These are phyloP conservation scores for Brachyrhaphis roseni DNA, from an alignment of 2,797 vertebrate species.

Conservation along the genomic window DNA sequence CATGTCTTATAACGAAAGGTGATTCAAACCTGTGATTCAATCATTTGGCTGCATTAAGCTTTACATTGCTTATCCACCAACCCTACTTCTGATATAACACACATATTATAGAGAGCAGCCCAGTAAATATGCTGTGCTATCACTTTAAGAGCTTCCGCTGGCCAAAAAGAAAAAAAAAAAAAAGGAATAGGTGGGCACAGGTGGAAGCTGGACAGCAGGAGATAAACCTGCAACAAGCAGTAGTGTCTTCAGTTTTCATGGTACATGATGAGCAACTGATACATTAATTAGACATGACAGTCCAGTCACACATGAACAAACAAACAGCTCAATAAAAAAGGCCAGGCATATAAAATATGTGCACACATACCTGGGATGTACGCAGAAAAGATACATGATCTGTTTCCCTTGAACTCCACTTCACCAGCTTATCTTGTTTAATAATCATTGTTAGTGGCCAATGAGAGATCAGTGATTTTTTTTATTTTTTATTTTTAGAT, in stretches of 20 bases:
- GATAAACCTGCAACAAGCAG: slow-evolving; percentile 65
- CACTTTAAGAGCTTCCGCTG: slow-evolving; percentile 66
- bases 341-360: neutral
- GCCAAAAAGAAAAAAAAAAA: slow-evolving; percentile 36
- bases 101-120: slow-evolving; percentile 62
- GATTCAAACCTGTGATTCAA: slow-evolving; percentile 37
- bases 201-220: slow-evolving; percentile 59
- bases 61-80: slow-evolving; percentile 50
- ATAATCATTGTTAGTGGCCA: neutral
- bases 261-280: slow-evolving; percentile 44
- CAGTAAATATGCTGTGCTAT: slow-evolving; percentile 53
- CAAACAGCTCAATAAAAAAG: slow-evolving; percentile 10
- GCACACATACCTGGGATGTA: neutral
- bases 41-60: slow-evolving; percentile 44
- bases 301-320: slow-evolving; percentile 33
- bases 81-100: slow-evolving; percentile 48
- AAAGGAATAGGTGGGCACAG: slow-evolving; percentile 48
- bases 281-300: slow-evolving; percentile 28
- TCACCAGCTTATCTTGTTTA: neutral
- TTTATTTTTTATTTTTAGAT: neutral
- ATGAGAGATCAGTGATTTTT: neutral
- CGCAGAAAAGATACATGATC: neutral
- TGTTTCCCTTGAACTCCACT: neutral
- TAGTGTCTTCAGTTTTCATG: slow-evolving; percentile 39
- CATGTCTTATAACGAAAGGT: slow-evolving; percentile 38